phyloP scores from a whole-genome alignment of 2,113 vertebrate species.

The Salvelinus alpinus region DNA sequence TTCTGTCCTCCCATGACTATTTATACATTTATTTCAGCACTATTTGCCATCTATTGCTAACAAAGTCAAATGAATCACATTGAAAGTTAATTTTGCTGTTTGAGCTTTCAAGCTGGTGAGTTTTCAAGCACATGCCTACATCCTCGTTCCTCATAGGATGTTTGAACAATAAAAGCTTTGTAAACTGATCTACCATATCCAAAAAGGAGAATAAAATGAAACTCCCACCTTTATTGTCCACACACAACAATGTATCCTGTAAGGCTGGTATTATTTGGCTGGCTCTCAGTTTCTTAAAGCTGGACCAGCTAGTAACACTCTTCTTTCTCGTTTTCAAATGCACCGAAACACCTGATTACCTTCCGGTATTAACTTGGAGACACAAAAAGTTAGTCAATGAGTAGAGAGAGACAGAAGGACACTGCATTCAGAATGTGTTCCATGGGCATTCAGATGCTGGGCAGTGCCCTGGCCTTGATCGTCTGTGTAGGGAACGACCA shows the following conservation, averaged over 20 bases:
- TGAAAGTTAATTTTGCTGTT: neutral
- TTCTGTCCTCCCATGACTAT: neutral
- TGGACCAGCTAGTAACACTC: constrained; percentile 22
- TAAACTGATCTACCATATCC: constrained; percentile 24
- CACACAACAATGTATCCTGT: constrained; percentile 53
- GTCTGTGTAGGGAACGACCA: constrained; percentile 18
- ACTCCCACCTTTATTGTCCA: constrained; percentile 33
- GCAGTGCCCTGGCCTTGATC: constrained; percentile 18
- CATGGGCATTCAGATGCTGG: neutral
- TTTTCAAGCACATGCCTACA: neutral
- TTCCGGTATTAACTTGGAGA: neutral
- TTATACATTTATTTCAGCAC: neutral
- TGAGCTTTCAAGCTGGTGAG: too few relatives aligned
- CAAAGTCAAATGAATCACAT: neutral
- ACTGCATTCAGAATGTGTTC: neutral
- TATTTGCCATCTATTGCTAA: neutral
- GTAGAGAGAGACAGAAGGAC: constrained; percentile 1
- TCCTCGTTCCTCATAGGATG: neutral
- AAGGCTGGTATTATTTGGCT: constrained; percentile 42
- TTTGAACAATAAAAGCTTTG: constrained; percentile 25
- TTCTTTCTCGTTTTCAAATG: constrained; percentile 30
- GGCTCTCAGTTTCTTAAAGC: constrained; percentile 21
- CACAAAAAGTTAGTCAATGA: neutral
- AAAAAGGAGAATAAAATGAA: constrained; percentile 11
- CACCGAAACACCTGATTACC: constrained; percentile 9